Percentiles rank a stretch among this genome's conserved stretches.
Evolutionary conservation across 1,140 invertebrate genomes (phyloP).

Genomic region (Tetraneura akinire): DNA sequence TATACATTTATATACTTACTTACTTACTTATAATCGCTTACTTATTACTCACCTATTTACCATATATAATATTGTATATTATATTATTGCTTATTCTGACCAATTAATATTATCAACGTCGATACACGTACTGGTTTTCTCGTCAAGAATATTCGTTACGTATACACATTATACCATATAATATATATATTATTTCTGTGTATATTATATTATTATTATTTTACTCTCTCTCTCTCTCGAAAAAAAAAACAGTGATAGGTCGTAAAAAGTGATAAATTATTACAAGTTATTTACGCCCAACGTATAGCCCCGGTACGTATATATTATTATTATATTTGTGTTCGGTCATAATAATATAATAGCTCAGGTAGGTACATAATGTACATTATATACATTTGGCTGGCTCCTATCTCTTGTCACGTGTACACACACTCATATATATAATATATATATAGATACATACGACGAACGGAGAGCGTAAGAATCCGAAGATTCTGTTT

Average conservation of each 20-base stretch:
- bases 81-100: not conserved
- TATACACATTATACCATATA: not conserved
- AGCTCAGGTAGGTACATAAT: not conserved
- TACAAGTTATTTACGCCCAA: conserved; percentile 49
- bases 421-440: not conserved
- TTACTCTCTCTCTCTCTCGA: not conserved
- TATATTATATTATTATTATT: conserved; percentile 21
- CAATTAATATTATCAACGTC: conserved; percentile 39
- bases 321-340: too few relatives aligned
- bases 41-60: too few relatives aligned
- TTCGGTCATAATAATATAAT: not conserved
- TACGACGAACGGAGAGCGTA: too few relatives aligned
- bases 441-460: not conserved
- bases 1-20: too few relatives aligned
- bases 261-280: conserved; percentile 51
- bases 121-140: conserved; percentile 40
- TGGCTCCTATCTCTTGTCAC: conserved; percentile 33
- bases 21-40: too few relatives aligned
- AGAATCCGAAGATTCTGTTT: conserved; percentile 41
- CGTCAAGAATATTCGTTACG: conserved; percentile 47
- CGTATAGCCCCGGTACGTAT: not conserved
- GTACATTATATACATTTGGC: conserved; percentile 8
- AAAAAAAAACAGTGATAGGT: conserved; percentile 48
- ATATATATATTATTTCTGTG: not conserved
- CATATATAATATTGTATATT: not conserved